phyloP scores from a whole-genome alignment of 1,140 invertebrate species.

The Eriocheir sinensis region DNA sequence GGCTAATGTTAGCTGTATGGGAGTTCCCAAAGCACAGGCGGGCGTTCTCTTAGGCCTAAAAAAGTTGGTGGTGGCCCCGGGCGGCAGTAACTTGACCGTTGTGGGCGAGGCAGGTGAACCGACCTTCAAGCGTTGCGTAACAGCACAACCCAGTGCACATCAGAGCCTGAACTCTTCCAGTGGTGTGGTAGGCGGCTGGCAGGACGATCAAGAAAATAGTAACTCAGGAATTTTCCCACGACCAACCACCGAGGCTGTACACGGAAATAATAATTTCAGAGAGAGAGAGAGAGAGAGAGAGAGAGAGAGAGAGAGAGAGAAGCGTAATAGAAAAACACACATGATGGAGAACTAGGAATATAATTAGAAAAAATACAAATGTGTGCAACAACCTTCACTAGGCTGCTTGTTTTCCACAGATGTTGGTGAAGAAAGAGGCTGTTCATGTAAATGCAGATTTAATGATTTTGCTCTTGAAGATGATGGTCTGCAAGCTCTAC shows the following conservation, averaged over 20 bases:
- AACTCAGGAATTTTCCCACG: background rate
- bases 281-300: conserved; percentile 22
- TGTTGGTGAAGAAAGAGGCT: too few relatives aligned
- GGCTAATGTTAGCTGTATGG: background rate
- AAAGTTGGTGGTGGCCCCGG: background rate
- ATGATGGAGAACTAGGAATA: too few relatives aligned
- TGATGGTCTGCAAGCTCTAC: too few relatives aligned
- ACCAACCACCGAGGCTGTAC: background rate
- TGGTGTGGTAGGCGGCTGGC: background rate
- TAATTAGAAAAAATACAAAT: too few relatives aligned
- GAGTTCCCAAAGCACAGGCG: conserved; percentile 1
- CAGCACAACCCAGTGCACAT: background rate
- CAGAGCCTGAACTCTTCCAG: background rate
- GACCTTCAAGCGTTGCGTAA: conserved; percentile 21
- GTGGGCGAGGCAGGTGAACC: conserved; percentile 17
- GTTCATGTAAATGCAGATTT: too few relatives aligned
- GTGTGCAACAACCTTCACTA: too few relatives aligned
- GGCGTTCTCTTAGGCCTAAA: background rate
- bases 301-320: conserved; percentile 22
- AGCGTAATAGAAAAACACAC: too few relatives aligned
- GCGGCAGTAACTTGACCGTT: conserved; percentile 20
- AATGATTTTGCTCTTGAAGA: too few relatives aligned
- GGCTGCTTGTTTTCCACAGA: too few relatives aligned
- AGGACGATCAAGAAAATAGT: too few relatives aligned
- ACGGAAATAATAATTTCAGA: background rate